Conservation (phyloP, 1,140 invertebrate genomes). For the Drosophila leontia region DNA sequence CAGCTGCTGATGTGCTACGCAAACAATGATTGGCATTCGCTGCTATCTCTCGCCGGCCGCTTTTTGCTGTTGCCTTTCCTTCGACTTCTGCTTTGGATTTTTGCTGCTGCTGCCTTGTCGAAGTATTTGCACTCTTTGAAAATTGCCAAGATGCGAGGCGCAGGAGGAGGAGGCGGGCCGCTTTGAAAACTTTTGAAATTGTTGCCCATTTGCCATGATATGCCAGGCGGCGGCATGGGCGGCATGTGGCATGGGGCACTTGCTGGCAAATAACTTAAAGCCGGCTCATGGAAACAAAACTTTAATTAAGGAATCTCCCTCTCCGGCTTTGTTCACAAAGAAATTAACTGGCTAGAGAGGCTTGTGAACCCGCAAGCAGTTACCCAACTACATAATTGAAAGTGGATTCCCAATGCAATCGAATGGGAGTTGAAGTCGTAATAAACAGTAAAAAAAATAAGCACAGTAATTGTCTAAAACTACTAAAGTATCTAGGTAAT, state of each 20-base stretch:
- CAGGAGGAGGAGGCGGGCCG: conserved; percentile 27
- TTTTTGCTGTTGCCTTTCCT: conserved; percentile 23
- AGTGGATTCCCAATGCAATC: conserved; percentile 9
- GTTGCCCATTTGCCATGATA: conserved; percentile 67
- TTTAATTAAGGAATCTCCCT: conserved; percentile 72
- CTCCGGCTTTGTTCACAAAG: conserved; percentile 7
- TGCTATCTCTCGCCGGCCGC: conserved; percentile 58
- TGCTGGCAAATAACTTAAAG: conserved; percentile 56
- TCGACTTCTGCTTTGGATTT: conserved; percentile 29
- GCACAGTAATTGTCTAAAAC: neutral
- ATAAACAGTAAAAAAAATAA: neutral
- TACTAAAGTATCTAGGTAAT: neutral
- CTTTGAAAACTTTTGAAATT: conserved; percentile 72
- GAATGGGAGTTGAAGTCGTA: neutral
- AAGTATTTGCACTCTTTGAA: conserved; percentile 75
- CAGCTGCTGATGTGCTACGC: conserved; percentile 77
- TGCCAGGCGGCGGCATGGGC: neutral
- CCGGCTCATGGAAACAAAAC: conserved; percentile 48
- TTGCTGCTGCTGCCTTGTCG: conserved; percentile 41
- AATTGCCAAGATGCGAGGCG: conserved; percentile 50
- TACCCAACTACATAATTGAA: conserved; percentile 33
- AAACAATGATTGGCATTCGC: conserved; percentile 80
- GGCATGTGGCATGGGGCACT: conserved; percentile 31
- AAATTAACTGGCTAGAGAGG: conserved; percentile 4
- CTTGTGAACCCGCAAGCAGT: conserved; percentile 13